These are phyloP conservation scores for Anguilla rostrata DNA, from an alignment of 2,113 vertebrate genomes.

Conservation along the genomic window DNA sequence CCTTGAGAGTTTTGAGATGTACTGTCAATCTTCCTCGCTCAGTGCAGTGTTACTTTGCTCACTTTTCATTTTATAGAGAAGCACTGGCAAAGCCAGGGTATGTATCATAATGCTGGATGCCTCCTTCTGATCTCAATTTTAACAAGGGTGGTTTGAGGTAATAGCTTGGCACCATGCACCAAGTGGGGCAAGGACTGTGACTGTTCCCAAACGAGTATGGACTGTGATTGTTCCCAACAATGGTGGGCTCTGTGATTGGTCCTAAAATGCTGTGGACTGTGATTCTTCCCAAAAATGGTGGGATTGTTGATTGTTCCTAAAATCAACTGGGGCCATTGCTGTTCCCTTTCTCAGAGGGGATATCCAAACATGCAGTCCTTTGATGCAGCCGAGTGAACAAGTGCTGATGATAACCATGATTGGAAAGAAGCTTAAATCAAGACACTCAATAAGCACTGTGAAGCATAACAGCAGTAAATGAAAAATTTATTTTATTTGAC, in stretches of 20 bases:
- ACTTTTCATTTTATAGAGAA: not conserved
- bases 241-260: not conserved
- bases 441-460: not conserved
- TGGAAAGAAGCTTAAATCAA: not conserved
- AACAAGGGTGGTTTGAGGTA: not conserved
- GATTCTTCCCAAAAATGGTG: not conserved
- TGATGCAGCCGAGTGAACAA: not conserved
- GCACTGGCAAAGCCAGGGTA: not conserved
- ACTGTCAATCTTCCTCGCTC: not conserved
- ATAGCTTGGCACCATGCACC: too few species aligned
- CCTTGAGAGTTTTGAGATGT: not conserved
- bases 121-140: not conserved
- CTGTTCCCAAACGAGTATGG: too few species aligned
- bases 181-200: not conserved
- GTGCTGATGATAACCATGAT: not conserved
- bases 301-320: too few species aligned
- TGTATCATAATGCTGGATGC: not conserved
- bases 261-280: too few species aligned
- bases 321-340: too few species aligned
- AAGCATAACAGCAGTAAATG: not conserved
- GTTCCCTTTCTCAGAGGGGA: not conserved
- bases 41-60: not conserved
- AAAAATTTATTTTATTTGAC: too few species aligned
- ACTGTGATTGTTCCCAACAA: not conserved
- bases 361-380: not conserved